A percentile compares a stretch with the other conserved stretches of the same genome.
phyloP scores from a whole-genome alignment of 2,797 vertebrate genomes.

The Orestias chungarensis region DNA sequence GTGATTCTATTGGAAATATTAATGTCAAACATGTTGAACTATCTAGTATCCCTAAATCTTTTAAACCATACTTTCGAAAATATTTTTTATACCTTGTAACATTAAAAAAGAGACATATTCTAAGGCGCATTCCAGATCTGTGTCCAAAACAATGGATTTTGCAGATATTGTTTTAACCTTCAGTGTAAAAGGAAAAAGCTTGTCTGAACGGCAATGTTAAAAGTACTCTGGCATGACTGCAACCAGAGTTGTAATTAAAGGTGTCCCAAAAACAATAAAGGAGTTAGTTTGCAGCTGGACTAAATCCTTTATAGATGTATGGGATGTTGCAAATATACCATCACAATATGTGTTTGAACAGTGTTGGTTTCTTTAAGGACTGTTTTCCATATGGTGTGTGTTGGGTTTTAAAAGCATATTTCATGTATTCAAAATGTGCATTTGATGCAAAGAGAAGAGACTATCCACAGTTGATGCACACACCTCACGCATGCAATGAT shows the following conservation, averaged over 20 bases:
- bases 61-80: neutral
- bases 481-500: neutral
- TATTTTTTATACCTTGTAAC: neutral
- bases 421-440: neutral
- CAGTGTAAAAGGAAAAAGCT: neutral
- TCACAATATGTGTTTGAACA: neutral
- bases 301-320: neutral
- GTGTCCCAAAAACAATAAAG: neutral
- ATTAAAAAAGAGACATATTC: neutral
- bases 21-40: neutral
- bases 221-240: neutral
- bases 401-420: neutral
- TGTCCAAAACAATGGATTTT: neutral
- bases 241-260: neutral
- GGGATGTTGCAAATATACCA: neutral
- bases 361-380: neutral
- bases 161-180: neutral
- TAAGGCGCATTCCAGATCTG: neutral
- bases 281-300: neutral
- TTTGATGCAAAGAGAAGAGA: neutral
- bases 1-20: neutral
- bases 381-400: neutral
- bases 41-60: neutral
- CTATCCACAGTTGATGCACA: neutral
- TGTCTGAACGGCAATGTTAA: neutral